phyloP scores from a whole-genome alignment of 2,888 invertebrate genomes.

The Kuschelorhynchus macadamiae region DNA sequence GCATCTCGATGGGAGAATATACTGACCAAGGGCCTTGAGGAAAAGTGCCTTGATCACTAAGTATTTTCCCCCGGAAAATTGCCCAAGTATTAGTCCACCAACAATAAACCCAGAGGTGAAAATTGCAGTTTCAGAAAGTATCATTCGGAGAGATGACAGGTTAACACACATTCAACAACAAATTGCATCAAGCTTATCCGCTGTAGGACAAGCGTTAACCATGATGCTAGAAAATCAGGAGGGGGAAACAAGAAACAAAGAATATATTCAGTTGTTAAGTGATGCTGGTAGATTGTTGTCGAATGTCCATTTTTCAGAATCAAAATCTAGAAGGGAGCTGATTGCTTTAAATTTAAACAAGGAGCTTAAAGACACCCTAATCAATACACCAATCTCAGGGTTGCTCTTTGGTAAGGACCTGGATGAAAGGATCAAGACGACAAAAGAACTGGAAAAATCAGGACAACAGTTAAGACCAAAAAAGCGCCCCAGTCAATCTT shows the following conservation, averaged over 20 bases:
- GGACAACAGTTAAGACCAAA: conserved; percentile 1
- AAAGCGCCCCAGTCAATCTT: not conserved
- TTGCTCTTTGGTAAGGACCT: conserved; percentile 12
- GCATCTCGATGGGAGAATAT: conserved; percentile 9
- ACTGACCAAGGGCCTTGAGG: conserved; percentile 1
- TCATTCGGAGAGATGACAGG: no score
- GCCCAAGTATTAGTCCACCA: conserved; percentile 10
- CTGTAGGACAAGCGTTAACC: no score
- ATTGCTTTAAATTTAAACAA: conserved; percentile 5
- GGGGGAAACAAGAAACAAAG: no score
- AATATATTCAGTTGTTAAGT: not conserved
- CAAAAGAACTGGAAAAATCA: conserved; percentile 18
- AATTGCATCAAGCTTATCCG: no score
- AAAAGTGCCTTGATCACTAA: not conserved
- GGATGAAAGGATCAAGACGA: conserved; percentile 4
- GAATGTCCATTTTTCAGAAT: conserved; percentile 17
- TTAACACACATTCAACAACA: no score
- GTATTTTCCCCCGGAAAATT: conserved; percentile 13
- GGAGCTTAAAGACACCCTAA: not conserved
- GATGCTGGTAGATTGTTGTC: conserved; percentile 19
- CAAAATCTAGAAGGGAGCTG: conserved; percentile 1
- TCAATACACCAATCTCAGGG: not conserved
- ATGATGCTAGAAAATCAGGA: no score
- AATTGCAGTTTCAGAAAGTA: no score
- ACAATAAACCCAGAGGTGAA: not conserved